Base-by-base conservation (phyloP, 2,113 vertebrate genomes). In the Podilymbus podiceps region DNA sequence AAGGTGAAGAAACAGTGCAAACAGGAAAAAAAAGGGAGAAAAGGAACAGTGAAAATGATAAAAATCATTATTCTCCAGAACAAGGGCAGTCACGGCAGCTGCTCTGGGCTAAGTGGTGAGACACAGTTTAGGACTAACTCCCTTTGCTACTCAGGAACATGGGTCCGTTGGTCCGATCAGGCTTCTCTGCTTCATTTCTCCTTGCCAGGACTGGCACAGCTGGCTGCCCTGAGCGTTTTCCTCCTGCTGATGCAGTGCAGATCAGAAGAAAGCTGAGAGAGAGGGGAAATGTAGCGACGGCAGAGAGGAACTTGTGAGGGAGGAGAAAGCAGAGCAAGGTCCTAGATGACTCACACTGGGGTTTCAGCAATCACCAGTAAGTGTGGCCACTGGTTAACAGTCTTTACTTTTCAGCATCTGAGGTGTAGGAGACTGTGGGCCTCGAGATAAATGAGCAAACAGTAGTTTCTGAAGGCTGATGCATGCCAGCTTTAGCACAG, bases 91-190 rank as follows among this genome's bases (percentile, higher is more conserved):
- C 24, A 74, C 1, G 3, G 35, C 14, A 53, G 40, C 27, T 62
- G 19, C 68, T 66, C 38, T 59, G n/a, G n/a, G 15, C 25, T 71
- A 66, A 66, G 14, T 1, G 2, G 6, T 13, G 33, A 74, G 59
- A 8, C 50, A 44, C 33, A 19, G 38, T 8, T 87, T 63, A 72
- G 59, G 25, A 33, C 20, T 19, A 4, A 24, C 14, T 30, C 35
- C 19, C 15, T 85, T 78, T 85, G 38, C 42, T 56, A 21, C 42
- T 63, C n/a, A 12, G 62, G 28, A 17, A 59, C 58, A 22, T 40
- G 5, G 1, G 30, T 15, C 42, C 3, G 1, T 38, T 10, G 28
- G 5, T 23, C 17, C 0, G 0, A 21, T 30, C 42, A 59, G 56
- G 16, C 20, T 95, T 67, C 28, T 15, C 77, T 59, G 20, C 22